Base-by-base conservation (phyloP, 2,797 vertebrate genomes). In the Apogon hyalosoma region DNA sequence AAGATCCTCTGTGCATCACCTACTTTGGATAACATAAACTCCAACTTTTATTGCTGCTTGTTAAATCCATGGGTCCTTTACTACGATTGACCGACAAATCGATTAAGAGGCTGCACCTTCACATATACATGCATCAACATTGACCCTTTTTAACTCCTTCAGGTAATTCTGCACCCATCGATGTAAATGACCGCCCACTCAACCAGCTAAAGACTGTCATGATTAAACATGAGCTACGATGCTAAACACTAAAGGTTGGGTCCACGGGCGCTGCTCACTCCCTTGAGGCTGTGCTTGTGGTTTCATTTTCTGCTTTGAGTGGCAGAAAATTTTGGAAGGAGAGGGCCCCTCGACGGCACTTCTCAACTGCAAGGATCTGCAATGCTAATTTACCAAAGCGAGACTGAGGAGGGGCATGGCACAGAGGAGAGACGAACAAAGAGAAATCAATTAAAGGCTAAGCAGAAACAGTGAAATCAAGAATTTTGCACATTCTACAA, bases 331-430 rank as follows among this genome's bases (percentile, higher is more conserved):
- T 65, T 56, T 19, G 61, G 4, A 31, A 45, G 51, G 59, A 68
- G 68, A 10, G 21, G 33, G 49, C 15, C 54, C 42, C 59, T 18
- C 53, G 67, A 70, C 55, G 50, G 69, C 51, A 43, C 18, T 16
- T 52, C 58, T 85, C 75, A 67, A 48, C 81, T 64, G 79, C 66
- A 75, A 46, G 14, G 12, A 90, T 91, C 82, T 90, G 88, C 83
- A 91, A 87, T 88, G 82, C 82, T 63, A 90, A 91, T 90, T 66
- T 15, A 55, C 63, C 41, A 1, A 1, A 58, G 31, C 8, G 21
- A 21, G 49, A 55, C 11, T 52, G 63, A 69, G 48, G 42, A 31
- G 55, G 43, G 54, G 65, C 31, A 24, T 2, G 6, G 42, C 2
- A 63, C 1, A 14, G 51, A 50, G 28, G 24, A 58, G 12, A 10